phyloP scores from a whole-genome alignment of 2,113 vertebrate genomes.

The Phrynocephalus versicolor region DNA sequence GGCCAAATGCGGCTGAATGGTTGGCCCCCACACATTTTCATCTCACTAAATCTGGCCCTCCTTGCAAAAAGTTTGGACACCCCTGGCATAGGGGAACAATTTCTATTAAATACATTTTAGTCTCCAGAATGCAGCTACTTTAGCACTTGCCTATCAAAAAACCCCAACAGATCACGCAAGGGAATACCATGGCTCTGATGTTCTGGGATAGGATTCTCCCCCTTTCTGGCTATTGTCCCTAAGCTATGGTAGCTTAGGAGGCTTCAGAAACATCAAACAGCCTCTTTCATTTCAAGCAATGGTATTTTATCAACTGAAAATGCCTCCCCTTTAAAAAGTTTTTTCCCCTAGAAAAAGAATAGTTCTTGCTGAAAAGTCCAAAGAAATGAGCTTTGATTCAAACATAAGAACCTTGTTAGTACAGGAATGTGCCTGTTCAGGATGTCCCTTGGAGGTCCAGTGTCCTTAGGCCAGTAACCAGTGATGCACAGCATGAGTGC shows the following conservation, averaged over 20 bases:
- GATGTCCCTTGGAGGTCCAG: neutral
- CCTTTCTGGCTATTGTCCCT: neutral
- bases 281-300: neutral
- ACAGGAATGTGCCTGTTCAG: neutral
- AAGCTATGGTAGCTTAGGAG: neutral
- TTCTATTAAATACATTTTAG: neutral
- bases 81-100: neutral
- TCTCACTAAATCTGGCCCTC: too few relatives aligned
- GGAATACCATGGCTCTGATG: too few relatives aligned
- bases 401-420: neutral
- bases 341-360: neutral
- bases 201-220: neutral
- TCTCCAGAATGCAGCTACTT: neutral
- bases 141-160: neutral
- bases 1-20: too few relatives aligned
- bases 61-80: too few relatives aligned
- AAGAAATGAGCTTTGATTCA: neutral
- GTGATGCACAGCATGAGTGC: too few relatives aligned
- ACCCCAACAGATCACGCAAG: neutral
- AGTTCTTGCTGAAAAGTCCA: neutral
- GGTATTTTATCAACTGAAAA: too few relatives aligned
- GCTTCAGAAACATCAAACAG: too few relatives aligned
- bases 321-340: too few relatives aligned
- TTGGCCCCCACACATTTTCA: too few relatives aligned
- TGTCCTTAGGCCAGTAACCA: too few relatives aligned